Evolutionary conservation across 2,113 vertebrate species (phyloP).

Genomic region (Plecotus auritus): DNA sequence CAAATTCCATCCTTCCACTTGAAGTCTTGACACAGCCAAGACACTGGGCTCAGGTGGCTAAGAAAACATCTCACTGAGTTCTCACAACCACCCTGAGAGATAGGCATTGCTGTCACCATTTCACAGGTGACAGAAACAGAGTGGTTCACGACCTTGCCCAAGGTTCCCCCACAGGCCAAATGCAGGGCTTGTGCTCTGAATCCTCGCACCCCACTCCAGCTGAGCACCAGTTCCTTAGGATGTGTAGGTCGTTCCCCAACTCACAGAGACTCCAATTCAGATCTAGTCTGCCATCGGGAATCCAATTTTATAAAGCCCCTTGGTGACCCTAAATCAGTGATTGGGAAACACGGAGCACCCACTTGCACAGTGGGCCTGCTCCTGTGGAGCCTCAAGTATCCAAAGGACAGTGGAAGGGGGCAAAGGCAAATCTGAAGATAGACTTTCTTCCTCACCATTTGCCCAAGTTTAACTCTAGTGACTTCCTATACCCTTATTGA

Average conservation of each 20-base stretch:
- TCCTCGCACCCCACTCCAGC: not conserved
- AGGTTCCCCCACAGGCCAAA: not conserved
- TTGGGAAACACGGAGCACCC: not conserved
- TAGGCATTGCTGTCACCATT: not conserved
- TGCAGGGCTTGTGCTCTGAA: not conserved
- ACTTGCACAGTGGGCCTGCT: not conserved
- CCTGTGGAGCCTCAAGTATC: not conserved
- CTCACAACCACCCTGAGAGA: not conserved
- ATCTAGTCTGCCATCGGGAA: not conserved
- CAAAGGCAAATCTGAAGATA: not conserved
- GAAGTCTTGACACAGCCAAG: too few species aligned
- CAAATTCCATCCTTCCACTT: not conserved
- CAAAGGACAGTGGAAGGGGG: not conserved
- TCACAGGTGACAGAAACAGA: not conserved
- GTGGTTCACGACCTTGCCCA: not conserved
- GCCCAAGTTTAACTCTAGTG: not conserved
- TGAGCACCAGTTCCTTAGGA: not conserved
- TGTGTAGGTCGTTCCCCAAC: not conserved
- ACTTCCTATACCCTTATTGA: constrained; percentile 41
- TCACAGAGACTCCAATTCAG: not conserved
- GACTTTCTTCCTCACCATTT: not conserved
- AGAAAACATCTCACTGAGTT: not conserved
- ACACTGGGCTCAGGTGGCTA: not conserved
- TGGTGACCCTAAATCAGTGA: not conserved
- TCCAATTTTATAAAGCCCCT: not conserved